Conservation (phyloP, 2,797 vertebrate genomes). For the Cirrhinus mrigala region DNA sequence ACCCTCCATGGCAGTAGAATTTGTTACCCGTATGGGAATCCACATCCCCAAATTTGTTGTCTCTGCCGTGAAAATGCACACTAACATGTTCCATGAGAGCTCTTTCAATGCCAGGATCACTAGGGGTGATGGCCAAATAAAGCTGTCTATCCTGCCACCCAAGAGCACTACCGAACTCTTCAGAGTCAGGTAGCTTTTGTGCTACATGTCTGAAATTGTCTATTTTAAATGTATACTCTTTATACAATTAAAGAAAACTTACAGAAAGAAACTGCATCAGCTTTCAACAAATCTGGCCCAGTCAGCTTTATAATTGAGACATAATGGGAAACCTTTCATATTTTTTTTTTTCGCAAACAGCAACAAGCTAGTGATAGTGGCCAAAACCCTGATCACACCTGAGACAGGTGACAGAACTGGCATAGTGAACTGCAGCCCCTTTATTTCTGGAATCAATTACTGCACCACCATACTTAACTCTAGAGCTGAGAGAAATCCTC, state of each 20-base stretch:
- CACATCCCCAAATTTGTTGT: slow-evolving; percentile 85
- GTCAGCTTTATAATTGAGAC: neutral
- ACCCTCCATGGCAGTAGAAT: slow-evolving; percentile 87
- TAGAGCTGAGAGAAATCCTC: slow-evolving; percentile 72
- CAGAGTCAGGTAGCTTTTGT: slow-evolving; percentile 79
- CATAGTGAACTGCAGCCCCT: slow-evolving; percentile 73
- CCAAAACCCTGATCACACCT: slow-evolving; percentile 71
- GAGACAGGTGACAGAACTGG: slow-evolving; percentile 67
- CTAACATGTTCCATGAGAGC: slow-evolving; percentile 90
- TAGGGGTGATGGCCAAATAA: slow-evolving; percentile 80
- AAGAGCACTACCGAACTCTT: slow-evolving; percentile 82
- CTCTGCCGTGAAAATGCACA: slow-evolving; percentile 86
- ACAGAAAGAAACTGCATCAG: neutral
- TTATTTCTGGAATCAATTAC: slow-evolving; percentile 82
- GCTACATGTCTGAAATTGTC: neutral
- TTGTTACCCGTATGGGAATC: slow-evolving; percentile 87
- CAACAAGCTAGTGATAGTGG: slow-evolving; percentile 82
- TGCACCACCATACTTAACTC: slow-evolving; percentile 75
- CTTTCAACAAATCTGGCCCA: neutral
- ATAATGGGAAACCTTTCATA: slow-evolving; percentile 23
- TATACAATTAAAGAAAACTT: neutral
- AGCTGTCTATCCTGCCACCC: slow-evolving; percentile 85
- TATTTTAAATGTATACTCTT: neutral
- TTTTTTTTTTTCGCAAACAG: slow-evolving; percentile 71
- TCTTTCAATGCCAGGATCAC: slow-evolving; percentile 81